Conservation (phyloP, 1,140 invertebrate species). For the Rhizoglyphus robini region DNA sequence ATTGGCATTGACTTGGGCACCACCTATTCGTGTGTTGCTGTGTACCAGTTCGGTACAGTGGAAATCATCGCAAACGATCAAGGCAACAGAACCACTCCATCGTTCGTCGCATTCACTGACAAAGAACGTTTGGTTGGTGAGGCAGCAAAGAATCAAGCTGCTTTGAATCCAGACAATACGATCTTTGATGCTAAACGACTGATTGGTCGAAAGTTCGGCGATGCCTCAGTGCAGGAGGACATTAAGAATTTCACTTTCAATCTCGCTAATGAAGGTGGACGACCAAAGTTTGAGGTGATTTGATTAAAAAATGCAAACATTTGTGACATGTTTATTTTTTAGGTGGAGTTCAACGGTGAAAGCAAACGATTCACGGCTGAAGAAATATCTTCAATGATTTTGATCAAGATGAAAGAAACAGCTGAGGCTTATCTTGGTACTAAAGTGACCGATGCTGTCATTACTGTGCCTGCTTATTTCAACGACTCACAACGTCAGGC, state of each 20-base stretch:
- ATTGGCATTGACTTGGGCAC: conserved; percentile 42
- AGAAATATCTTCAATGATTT: conserved; percentile 95
- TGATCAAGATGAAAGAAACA: too few relatives aligned
- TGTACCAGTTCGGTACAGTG: too few relatives aligned
- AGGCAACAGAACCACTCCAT: conserved; percentile 91
- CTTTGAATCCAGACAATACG: conserved; percentile 83
- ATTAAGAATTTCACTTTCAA: conserved; percentile 81
- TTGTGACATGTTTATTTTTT: too few relatives aligned
- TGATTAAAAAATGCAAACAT: conserved; percentile 50
- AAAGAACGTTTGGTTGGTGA: conserved; percentile 91
- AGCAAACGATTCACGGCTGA: conserved; percentile 97
- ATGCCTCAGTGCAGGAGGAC: conserved; percentile 75
- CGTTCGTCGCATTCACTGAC: conserved; percentile 93
- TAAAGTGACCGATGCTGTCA: too few relatives aligned
- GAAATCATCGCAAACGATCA: too few relatives aligned
- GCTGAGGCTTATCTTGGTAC: too few relatives aligned
- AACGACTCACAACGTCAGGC: too few relatives aligned
- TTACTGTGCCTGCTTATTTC: too few relatives aligned
- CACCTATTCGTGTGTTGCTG: too few relatives aligned
- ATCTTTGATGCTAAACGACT: too few relatives aligned
- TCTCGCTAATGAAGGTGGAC: conserved; percentile 67
- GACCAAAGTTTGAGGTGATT: conserved; percentile 58
- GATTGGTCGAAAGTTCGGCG: too few relatives aligned
- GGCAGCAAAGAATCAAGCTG: conserved; percentile 93
- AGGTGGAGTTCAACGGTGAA: conserved; percentile 49